Base-by-base conservation (phyloP, 2,888 invertebrate genomes). In the Latrodectus hesperus region DNA sequence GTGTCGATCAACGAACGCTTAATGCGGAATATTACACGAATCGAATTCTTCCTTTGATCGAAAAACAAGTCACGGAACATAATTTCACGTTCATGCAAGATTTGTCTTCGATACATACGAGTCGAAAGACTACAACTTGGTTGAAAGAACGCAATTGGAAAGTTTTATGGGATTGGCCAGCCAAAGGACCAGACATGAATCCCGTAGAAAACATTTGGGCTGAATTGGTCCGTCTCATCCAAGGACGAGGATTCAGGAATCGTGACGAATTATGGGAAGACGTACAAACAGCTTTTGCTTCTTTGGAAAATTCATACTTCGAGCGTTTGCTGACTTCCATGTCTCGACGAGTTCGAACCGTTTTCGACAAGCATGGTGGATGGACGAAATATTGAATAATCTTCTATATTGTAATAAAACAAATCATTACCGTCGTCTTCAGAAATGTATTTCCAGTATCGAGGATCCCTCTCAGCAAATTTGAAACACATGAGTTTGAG, bases 121-220 rank as follows among this genome's bases (percentile, higher is more conserved):
- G 81, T 67, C 11, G 22, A 6, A 0, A 14, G 2, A 17, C 67
- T 0, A 52, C 1, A 14, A 10, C 16, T 11, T 81, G 73, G 73
- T 38, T 81, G 6, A 4, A 22, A 0, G 6, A 67, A 5, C n/a
- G n/a, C 12, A 38, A 52, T 12, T 51, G 65, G 9, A 12, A 26
- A 5, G 52, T 77, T 3, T 17, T 77, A 17, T 49, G 52, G 52
- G 76, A 77, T 17, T 73, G 81, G 81, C 73, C 81, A 26, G 73
- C 73, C 0, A 81, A 67, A 74, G 80, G 80, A 72, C 22, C 80
- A 1, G 80, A 80, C 11, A 51, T 80, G 73, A 80, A 80, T 80
- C 80, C 80, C 12, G 65, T 80, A 6, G 80, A 80, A 65, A 80
- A 80, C 51, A 17, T 80, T 9, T 80, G 72, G 72, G 80, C 65